phyloP scores from a whole-genome alignment of 2,888 invertebrate species.

The Lacanobia wlatinum region DNA sequence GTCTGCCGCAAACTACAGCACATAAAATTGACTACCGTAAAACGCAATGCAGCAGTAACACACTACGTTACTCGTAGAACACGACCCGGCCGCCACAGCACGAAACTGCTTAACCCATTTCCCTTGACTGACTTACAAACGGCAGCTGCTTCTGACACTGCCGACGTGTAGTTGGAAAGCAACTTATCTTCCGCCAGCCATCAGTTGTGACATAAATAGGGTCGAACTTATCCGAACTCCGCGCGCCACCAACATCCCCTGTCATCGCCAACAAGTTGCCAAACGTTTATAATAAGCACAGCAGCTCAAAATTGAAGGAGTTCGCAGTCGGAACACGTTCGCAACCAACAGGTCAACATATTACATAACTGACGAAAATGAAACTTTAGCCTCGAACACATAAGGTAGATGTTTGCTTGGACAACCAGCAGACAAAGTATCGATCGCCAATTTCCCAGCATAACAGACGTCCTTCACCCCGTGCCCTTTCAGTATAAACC shows the following conservation, averaged over 20 bases:
- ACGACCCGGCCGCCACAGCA: constrained; percentile 21
- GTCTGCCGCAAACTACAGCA: constrained; percentile 4
- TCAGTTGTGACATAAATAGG: constrained; percentile 50
- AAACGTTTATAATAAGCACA: constrained; percentile 70
- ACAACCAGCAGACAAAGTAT: constrained; percentile 73
- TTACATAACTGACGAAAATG: constrained; percentile 24
- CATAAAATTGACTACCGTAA: constrained; percentile 29
- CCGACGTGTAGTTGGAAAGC: constrained; percentile 26
- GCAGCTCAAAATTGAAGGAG: constrained; percentile 68
- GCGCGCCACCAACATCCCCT: constrained; percentile 44
- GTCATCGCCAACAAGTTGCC: constrained; percentile 70
- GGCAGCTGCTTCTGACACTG: constrained; percentile 46
- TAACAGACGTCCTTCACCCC: constrained; percentile 86
- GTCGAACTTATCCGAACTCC: constrained; percentile 34
- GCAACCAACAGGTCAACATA: constrained; percentile 77
- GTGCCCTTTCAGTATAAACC: constrained; percentile 83
- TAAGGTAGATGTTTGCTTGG: constrained; percentile 66
- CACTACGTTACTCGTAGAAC: constrained; percentile 9
- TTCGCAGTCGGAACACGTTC: constrained; percentile 72
- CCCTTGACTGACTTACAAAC: constrained; percentile 57
- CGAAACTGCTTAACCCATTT: constrained; percentile 50
- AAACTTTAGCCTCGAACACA: constrained; percentile 32
- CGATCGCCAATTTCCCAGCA: constrained; percentile 81
- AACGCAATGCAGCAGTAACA: constrained; percentile 56
- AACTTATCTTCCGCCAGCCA: constrained; percentile 40